These are phyloP conservation scores for Tachysurus vachellii DNA, from an alignment of 2,113 vertebrate species.

Conservation along the genomic window DNA sequence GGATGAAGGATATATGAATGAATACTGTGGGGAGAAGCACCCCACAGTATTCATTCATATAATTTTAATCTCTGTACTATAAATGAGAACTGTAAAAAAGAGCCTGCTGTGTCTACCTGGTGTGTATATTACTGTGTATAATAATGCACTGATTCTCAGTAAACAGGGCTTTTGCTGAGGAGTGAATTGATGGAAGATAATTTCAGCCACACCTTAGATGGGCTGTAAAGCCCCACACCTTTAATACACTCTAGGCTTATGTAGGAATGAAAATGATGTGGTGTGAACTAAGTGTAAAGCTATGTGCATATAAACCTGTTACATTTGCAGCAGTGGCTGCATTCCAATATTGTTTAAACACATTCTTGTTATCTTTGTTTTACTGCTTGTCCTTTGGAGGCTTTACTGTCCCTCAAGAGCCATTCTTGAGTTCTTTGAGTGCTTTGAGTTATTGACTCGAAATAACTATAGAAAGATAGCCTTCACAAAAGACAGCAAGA, in stretches of 20 bases:
- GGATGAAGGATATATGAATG: neutral
- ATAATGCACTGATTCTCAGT: neutral
- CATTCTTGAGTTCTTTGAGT: neutral
- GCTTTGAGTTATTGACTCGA: neutral
- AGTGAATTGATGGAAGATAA: neutral
- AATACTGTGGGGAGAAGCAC: too few species aligned
- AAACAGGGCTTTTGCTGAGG: neutral
- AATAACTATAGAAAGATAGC: neutral
- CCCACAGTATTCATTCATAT: neutral
- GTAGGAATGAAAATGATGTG: neutral
- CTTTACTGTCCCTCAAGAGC: neutral
- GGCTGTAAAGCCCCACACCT: conserved; percentile 8
- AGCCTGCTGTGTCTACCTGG: neutral
- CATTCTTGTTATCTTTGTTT: neutral
- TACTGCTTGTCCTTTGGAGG: neutral
- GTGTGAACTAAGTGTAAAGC: neutral
- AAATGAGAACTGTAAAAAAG: neutral
- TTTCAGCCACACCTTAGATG: conserved; percentile 11
- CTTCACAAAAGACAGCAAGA: neutral
- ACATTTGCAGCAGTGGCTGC: neutral
- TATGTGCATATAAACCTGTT: neutral
- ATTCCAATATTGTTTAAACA: neutral
- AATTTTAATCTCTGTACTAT: neutral
- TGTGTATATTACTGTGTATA: neutral
- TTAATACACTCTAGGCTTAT: neutral